A percentile compares a stretch with the other conserved stretches of the same genome.
These are phyloP conservation scores for Peromyscus leucopus DNA, from an alignment of 2,113 vertebrate genomes.

Conservation along the genomic window DNA sequence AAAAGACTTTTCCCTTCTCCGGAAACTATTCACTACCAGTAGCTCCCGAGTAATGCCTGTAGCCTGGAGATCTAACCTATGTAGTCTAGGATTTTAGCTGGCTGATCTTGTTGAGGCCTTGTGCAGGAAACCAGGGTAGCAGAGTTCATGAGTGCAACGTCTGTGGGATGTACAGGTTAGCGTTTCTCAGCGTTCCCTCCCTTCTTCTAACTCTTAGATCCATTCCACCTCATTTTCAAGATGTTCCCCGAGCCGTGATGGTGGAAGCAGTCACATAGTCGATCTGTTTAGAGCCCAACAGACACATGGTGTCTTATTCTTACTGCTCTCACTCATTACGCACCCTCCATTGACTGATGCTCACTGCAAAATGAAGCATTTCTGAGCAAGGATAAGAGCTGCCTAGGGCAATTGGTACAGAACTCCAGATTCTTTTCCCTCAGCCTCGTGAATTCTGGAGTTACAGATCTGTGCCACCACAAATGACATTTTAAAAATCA, in stretches of 20 bases:
- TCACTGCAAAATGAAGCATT: background rate
- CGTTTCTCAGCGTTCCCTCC: background rate
- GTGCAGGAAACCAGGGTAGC: background rate
- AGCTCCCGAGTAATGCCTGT: background rate
- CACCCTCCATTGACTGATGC: too few relatives aligned
- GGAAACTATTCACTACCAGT: background rate
- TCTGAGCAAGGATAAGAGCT: background rate
- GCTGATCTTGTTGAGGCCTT: background rate
- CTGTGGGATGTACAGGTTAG: background rate
- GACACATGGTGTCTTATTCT: background rate
- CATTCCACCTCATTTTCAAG: background rate
- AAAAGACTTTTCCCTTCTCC: background rate
- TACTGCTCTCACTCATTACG: too few relatives aligned
- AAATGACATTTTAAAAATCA: background rate
- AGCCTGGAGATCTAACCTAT: too few relatives aligned
- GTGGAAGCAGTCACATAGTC: background rate
- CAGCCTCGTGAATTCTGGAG: background rate
- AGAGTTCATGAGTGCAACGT: background rate
- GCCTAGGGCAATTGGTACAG: background rate
- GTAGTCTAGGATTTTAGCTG: too few relatives aligned
- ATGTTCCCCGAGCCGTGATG: background rate
- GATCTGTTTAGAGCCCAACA: background rate
- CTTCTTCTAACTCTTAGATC: background rate
- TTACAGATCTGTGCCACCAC: background rate
- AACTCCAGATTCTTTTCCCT: background rate